Evolutionary conservation across 2,888 invertebrate species (phyloP), one percentile per base, ranked within the genome.

Genomic region (Ectemnius lituratus): DNA sequence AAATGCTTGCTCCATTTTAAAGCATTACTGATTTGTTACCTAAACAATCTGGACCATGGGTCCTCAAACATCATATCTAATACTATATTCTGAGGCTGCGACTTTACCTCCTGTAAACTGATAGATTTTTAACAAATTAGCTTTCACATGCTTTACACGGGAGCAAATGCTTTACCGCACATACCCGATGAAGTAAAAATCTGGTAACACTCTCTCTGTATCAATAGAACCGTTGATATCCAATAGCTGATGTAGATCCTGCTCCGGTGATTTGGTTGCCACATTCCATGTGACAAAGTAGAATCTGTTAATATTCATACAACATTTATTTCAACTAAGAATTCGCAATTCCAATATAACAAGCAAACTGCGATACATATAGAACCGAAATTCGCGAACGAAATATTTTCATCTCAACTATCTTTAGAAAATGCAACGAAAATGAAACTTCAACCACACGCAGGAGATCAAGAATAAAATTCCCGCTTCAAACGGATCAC

Each of bases 271-370:
- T 86, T 94, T 95, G 0, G 96, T 95, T 49, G 96, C 97, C 66
- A 98, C 97, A 93, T 98, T 98, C 94, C 97, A 98, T 57, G 98
- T 98, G 59, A 95, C 94, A 85, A 97, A 93, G 90, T 96, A 96
- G 80, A 97, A 92, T 88, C 95, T 96, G 16, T 37, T 11, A 91
- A 91, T 92, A 88, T 92, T 28, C 0, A 23, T 18, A 14, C 3
- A 0, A 20, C n/a, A 27, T 18, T 70, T 20, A 16, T 46, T 46
- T 14, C 45, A 65, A 23, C 23, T 13, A 49, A 75, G 28, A 23
- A 23, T 23, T 23, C 23, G 2, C 59, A 4, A 49, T 5, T 6
- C 28, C 6, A 8, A 2, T 27, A 46, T 20, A 63, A 13, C n/a
- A 27, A 11, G 5, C 11, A 49, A 8, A 8, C 13, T 14, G 27